Evolutionary conservation across 2,888 invertebrate genomes (phyloP).

Genomic region (Lobophora halterata): DNA sequence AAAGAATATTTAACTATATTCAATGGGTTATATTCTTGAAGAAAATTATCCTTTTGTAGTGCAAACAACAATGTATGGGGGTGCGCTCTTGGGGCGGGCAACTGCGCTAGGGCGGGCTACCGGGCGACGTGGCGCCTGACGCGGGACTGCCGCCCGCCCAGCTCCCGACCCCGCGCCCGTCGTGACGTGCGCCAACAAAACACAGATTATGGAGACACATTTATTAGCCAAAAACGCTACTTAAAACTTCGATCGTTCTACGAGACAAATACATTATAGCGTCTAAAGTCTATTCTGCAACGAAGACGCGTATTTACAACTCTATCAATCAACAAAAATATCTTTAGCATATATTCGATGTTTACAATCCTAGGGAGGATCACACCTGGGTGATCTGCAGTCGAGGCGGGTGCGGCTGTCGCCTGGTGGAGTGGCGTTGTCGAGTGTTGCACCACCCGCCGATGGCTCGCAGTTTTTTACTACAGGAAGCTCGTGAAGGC

Average conservation of each 20-base stretch:
- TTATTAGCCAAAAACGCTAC: slow-evolving; percentile 75
- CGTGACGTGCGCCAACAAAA: slow-evolving; percentile 66
- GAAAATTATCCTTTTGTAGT: slow-evolving; percentile 13
- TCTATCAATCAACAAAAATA: slow-evolving; percentile 17
- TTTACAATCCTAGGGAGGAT: slow-evolving; percentile 36
- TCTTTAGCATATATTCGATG: slow-evolving; percentile 26
- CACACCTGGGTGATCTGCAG: slow-evolving; percentile 78
- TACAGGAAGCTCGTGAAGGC: slow-evolving; percentile 54
- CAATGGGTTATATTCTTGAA: slow-evolving; percentile 13
- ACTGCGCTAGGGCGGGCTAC: slow-evolving; percentile 51
- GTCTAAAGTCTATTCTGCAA: slow-evolving; percentile 14
- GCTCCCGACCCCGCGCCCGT: slow-evolving; percentile 48
- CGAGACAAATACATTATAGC: slow-evolving; percentile 46
- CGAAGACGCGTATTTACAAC: slow-evolving; percentile 16
- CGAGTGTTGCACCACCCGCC: slow-evolving; percentile 57
- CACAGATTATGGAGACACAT: slow-evolving; percentile 71
- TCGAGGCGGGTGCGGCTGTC: slow-evolving; percentile 55
- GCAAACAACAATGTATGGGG: slow-evolving; percentile 30
- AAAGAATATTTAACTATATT: slow-evolving; percentile 16
- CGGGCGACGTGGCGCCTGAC: slow-evolving; percentile 71
- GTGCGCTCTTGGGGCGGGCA: slow-evolving; percentile 40
- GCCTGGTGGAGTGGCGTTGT: slow-evolving; percentile 54
- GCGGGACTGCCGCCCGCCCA: slow-evolving; percentile 74
- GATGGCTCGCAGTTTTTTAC: slow-evolving; percentile 50
- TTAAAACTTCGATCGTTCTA: slow-evolving; percentile 62